phyloP scores from a whole-genome alignment of 2,797 vertebrate species.

The Denticeps clupeoides region DNA sequence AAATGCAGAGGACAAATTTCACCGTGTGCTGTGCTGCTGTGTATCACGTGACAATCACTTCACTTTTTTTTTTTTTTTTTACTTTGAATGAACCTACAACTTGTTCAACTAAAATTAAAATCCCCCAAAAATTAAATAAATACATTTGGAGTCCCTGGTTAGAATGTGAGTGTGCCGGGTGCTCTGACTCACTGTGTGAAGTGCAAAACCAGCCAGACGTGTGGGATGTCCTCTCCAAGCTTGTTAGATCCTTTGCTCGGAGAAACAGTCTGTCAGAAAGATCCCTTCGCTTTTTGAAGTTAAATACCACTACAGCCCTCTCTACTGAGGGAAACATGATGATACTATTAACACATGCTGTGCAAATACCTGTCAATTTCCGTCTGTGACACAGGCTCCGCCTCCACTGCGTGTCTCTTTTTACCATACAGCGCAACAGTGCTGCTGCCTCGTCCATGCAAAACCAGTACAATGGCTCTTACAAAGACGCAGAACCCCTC shows the following conservation, averaged over 20 bases:
- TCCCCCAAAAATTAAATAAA: too few relatives aligned
- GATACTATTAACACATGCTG: slow-evolving; percentile 23
- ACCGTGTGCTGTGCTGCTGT: too few relatives aligned
- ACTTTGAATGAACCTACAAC: too few relatives aligned
- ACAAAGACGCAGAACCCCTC: too few relatives aligned
- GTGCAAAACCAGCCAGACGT: slow-evolving; percentile 7
- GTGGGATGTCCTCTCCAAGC: slow-evolving; percentile 16
- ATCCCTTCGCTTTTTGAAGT: slow-evolving; percentile 28
- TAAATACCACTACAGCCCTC: slow-evolving; percentile 24
- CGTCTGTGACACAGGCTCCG: slow-evolving; percentile 13
- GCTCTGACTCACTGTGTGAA: background rate
- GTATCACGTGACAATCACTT: too few relatives aligned
- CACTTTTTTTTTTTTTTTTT: too few relatives aligned
- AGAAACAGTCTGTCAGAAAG: slow-evolving; percentile 21
- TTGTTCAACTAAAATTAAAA: too few relatives aligned
- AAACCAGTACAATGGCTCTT: too few relatives aligned
- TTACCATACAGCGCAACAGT: background rate
- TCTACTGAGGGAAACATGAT: slow-evolving; percentile 20
- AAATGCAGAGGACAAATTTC: too few relatives aligned
- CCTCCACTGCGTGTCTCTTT: slow-evolving; percentile 10
- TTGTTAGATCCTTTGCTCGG: slow-evolving; percentile 21
- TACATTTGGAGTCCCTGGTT: too few relatives aligned
- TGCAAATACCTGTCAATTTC: slow-evolving; percentile 29
- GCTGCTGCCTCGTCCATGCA: background rate
- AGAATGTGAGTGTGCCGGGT: background rate